Evolutionary conservation across 64 coral and sea anemone species (phyloP).

Genomic region (Platygyra sinensis): DNA sequence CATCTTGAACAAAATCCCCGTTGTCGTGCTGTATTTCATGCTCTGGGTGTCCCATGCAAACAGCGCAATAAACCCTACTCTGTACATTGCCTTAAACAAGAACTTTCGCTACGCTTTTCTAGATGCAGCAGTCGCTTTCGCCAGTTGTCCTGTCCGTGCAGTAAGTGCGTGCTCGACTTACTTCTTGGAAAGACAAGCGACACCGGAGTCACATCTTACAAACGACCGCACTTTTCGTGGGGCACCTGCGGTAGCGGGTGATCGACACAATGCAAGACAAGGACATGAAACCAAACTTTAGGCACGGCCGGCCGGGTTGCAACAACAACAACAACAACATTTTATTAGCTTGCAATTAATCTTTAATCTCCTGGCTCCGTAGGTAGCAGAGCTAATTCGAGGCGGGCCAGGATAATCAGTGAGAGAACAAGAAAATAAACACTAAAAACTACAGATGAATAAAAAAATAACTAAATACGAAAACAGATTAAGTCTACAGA

Average conservation of each 20-base stretch:
- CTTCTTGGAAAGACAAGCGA: background rate
- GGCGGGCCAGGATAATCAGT: too few relatives aligned
- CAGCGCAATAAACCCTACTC: slow-evolving; percentile 15
- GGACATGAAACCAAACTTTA: slow-evolving; percentile 11
- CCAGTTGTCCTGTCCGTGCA: background rate
- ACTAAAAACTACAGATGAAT: too few relatives aligned
- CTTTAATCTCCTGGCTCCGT: too few relatives aligned
- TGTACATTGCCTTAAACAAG: slow-evolving; percentile 10
- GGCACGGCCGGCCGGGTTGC: too few relatives aligned
- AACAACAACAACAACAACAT: too few relatives aligned
- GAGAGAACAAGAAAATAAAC: too few relatives aligned
- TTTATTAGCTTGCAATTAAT: too few relatives aligned
- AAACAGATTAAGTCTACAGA: too few relatives aligned
- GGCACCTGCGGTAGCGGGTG: background rate
- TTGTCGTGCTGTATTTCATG: background rate
- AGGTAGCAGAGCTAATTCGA: too few relatives aligned
- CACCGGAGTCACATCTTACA: background rate
- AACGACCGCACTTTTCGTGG: background rate
- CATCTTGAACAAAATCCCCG: background rate
- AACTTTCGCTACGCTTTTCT: slow-evolving; percentile 21
- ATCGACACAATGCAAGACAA: background rate
- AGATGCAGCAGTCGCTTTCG: background rate
- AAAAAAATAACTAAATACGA: too few relatives aligned
- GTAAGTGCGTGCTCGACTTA: background rate
- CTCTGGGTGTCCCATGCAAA: slow-evolving; percentile 31